These are phyloP conservation scores for Drosophila cracens DNA, from an alignment of 2,888 invertebrate species.

Conservation along the genomic window DNA sequence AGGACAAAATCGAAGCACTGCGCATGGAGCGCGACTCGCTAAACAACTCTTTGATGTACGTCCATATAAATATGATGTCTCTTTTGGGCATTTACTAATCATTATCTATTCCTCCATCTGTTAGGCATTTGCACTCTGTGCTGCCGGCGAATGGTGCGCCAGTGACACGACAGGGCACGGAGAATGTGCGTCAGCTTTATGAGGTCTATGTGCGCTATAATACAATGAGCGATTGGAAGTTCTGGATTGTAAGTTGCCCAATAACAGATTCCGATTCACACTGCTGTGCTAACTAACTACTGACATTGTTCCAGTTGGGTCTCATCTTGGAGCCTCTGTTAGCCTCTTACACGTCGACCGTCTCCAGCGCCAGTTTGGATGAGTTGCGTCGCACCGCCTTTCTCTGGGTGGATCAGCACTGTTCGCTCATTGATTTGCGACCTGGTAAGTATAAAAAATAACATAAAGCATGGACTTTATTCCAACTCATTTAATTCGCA, in stretches of 20 bases:
- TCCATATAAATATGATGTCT: neutral
- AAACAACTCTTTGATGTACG: slow-evolving; percentile 95
- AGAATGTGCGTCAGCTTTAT: slow-evolving; percentile 96
- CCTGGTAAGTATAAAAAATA: slow-evolving; percentile 88
- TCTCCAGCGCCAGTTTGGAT: slow-evolving; percentile 95
- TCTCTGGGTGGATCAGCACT: slow-evolving; percentile 98
- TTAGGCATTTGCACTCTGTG: slow-evolving; percentile 96
- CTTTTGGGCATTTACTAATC: neutral
- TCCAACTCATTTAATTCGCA: too few relatives aligned
- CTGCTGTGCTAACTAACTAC: neutral
- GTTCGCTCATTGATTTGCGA: slow-evolving; percentile 96
- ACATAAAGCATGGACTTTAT: too few relatives aligned
- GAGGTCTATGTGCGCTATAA: slow-evolving; percentile 94
- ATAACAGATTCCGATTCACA: neutral
- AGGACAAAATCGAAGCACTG: slow-evolving; percentile 95
- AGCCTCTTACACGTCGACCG: slow-evolving; percentile 95
- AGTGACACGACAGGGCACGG: slow-evolving; percentile 94
- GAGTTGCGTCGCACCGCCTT: slow-evolving; percentile 96
- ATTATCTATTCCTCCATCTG: too few relatives aligned
- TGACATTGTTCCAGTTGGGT: slow-evolving; percentile 90
- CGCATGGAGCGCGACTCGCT: slow-evolving; percentile 95
- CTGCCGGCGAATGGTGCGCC: slow-evolving; percentile 98
- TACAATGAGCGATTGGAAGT: slow-evolving; percentile 97
- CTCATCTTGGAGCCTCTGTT: slow-evolving; percentile 95
- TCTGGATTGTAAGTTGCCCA: slow-evolving; percentile 94